phyloP scores from a whole-genome alignment of 1,140 invertebrate genomes.

The Choristoneura fumiferana region DNA sequence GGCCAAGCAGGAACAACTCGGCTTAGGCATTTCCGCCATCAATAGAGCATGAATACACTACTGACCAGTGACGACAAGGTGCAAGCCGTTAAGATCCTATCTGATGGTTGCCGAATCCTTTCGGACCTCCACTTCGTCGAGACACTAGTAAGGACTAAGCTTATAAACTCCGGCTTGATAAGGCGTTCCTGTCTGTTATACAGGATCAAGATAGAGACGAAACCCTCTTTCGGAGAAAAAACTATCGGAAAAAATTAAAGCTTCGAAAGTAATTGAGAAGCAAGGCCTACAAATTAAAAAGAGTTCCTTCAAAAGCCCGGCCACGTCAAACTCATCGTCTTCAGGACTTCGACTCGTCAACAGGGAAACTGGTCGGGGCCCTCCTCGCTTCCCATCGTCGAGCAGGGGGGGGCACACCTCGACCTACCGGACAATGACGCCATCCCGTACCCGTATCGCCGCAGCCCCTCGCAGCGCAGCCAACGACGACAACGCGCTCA shows the following conservation, averaged over 20 bases:
- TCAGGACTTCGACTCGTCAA: not conserved
- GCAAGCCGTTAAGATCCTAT: conserved; percentile 7
- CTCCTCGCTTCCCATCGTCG: conserved; percentile 18
- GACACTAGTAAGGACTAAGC: conserved; percentile 25
- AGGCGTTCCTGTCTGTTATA: conserved; percentile 26
- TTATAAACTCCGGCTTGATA: conserved; percentile 29
- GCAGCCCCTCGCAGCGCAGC: not conserved
- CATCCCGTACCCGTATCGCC: not conserved
- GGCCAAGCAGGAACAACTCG: conserved; percentile 31
- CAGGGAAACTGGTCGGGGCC: conserved; percentile 21
- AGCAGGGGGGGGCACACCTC: conserved; percentile 14
- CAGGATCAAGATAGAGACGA: conserved; percentile 30
- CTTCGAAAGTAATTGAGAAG: conserved; percentile 33
- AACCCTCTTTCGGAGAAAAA: conserved; percentile 28
- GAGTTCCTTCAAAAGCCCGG: not conserved
- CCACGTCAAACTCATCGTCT: not conserved
- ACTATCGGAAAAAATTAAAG: conserved; percentile 35
- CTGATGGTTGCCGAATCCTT: too few relatives aligned
- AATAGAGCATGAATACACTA: conserved; percentile 23
- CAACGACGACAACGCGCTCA: not conserved
- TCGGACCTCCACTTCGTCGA: conserved; percentile 26
- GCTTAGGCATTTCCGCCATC: conserved; percentile 23
- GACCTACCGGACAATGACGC: not conserved
- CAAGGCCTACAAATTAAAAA: conserved; percentile 35
- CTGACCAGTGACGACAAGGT: conserved; percentile 22